phyloP scores from a whole-genome alignment of 2,797 vertebrate species.

The Oryzias sinensis region DNA sequence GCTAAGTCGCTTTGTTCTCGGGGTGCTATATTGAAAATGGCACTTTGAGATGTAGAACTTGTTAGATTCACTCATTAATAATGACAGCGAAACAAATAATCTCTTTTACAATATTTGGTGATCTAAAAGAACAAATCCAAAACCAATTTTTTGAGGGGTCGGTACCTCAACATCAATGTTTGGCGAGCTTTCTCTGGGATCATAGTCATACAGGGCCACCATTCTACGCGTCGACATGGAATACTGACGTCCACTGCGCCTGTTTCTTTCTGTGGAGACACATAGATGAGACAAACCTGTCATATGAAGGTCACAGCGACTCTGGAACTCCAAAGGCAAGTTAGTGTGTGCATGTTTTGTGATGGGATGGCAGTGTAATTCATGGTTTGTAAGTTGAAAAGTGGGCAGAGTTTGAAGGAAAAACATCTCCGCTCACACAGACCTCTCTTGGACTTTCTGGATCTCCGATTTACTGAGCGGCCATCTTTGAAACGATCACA shows the following conservation, averaged over 20 bases:
- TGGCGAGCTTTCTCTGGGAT: constrained; percentile 94
- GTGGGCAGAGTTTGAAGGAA: constrained; percentile 13
- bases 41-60: too few species aligned
- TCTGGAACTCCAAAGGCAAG: constrained; percentile 11
- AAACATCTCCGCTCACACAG: constrained; percentile 72
- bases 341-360: background rate
- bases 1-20: too few species aligned
- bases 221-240: constrained; percentile 83
- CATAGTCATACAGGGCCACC: constrained; percentile 96
- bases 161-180: constrained; percentile 97
- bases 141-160: constrained; percentile 4
- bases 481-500: constrained; percentile 87
- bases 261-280: constrained; percentile 82
- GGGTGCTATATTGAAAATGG: too few species aligned
- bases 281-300: constrained; percentile 5
- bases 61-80: too few species aligned
- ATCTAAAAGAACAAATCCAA: constrained; percentile 14
- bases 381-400: constrained; percentile 1
- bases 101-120: constrained; percentile 11
- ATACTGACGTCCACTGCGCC: constrained; percentile 82
- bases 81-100: background rate
- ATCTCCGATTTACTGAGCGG: constrained; percentile 85
- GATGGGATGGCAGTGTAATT: background rate
- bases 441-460: constrained; percentile 88
- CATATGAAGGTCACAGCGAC: background rate